Evolutionary conservation across 2,888 invertebrate species (phyloP), one percentile per base, ranked within the genome.

Genomic region (Eristalis pertinax): DNA sequence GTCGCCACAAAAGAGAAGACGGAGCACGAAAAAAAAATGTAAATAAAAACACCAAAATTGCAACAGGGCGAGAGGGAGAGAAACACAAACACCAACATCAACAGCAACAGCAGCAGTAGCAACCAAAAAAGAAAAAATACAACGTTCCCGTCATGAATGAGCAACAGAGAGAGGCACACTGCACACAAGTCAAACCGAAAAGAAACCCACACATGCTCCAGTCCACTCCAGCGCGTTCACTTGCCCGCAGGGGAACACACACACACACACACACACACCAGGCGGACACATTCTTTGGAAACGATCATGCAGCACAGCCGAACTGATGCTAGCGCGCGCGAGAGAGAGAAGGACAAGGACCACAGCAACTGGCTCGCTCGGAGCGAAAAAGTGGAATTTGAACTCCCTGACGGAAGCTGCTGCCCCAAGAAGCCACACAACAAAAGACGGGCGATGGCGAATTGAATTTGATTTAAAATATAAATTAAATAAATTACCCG

Each of bases 1-100:
- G 15, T 10, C 24, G 1, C 56, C 41, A 60, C 63, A 58, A 15
- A 35, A 19, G 38, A 67, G 35, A 75, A 65, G 64, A 58, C n/a
- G 10, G 26, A 41, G 50, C 22, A 22, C 32, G 32, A 32, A 4
- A 65, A 56, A 63, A 79, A 81, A 60, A 73, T 58, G 73, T 81
- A 81, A 81, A 81, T 81, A 81, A 81, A 75, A 75, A 81, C 67
- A 80, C 38, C 10, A 81, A 81, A 58, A 73, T 68, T 80, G 79
- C 79, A 73, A 70, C 32, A 32, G 64, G 50, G 58, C 62, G 62
- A 19, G 43, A 65, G 60, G n/a, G 11, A 62, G 43, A 73, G 15
- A 41, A n/a, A 13, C 10, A 60, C 0, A 19, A 19, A 3, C 50
- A 50, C 4, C 43, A 50, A 15, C 43, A 2, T 26, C 56, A 22